Evolutionary conservation across 2,797 vertebrate genomes (phyloP), one percentile per base, ranked within the genome.

Genomic region (Anomalospiza imberbis): DNA sequence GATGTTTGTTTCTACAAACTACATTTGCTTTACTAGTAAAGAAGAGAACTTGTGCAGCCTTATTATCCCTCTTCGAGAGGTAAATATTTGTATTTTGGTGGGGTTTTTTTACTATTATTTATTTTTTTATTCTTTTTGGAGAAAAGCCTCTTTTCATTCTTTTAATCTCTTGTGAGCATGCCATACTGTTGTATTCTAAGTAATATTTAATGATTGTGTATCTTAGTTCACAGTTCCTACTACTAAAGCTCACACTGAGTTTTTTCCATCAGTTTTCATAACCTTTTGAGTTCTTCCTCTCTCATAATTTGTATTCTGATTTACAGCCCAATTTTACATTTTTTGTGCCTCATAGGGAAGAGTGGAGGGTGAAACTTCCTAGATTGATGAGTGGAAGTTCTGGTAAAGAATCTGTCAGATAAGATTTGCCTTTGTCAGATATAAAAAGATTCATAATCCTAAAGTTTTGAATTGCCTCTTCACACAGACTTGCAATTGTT

Each of bases 1-100:
- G 96, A 99, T 99, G 99, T 99, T 99, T 89, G 99, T 99, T 75
- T 99, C 99, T 96, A 99, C 99, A 50, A 99, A 99, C 97, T 99
- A 99, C 96, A 99, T 99, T 98, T 99, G 99, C 97, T 99, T 99
- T 97, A 99, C 98, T 95, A 99, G 99, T 97, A 99, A 99, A 96
- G 99, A 99, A 66, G 99, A 99, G 95, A 99, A 98, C 6, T 85
- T 98, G 70, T 99, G 99, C 81, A 99, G 99, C 97, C 99, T 99
- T 97, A 99, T 99, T 76, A 99, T 99, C 88, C 99, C 99, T 3
- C 98, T 99, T 45, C 98, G 99, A 48, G 99, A 99, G 98, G 99
- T 99, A 91, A 93, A 94, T 95, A 31, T 50, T 57, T 62, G 24
- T 54, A 32, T 67, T 47, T 61, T 25, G 40, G 4, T 47, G 31